Evolutionary conservation across 2,888 invertebrate species (phyloP), one percentile per base, ranked within the genome.

Genomic region (Aphidius colemani): DNA sequence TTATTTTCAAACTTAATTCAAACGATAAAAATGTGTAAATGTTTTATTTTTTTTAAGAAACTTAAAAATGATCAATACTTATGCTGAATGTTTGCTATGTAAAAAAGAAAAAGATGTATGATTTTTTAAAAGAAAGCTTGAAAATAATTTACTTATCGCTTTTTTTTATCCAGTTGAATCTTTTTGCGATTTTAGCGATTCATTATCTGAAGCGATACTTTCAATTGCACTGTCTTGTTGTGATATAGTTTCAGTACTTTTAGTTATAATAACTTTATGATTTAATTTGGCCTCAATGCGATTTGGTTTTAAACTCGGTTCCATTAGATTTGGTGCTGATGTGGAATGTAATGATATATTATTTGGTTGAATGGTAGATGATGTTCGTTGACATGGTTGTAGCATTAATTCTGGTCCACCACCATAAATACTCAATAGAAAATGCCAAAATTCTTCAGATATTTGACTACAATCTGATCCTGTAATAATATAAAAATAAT

Each of bases 371-470:
- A 73, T 61, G 5, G 0, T 30, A 5, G 30, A 30, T 30, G 30
- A 30, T 30, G 30, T 30, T 55, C 82, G 76, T 69, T 80, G 82
- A 69, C 77, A 79, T 6, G 81, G 77, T 62, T 81, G 80, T 30
- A 86, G 72, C 70, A 85, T 78, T 50, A 95, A 86, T 77, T 93
- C 94, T 0, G 96, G 96, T 0, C 96, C 96, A 1, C 96, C 96
- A 8, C 94, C 93, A 79, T 97, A 97, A 60, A 92, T 93, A 66
- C 86, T 87, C 60, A 89, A 87, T 79, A 97, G 91, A 84, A 95
- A 96, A 70, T 89, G 86, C 96, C 96, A 97, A 63, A 94, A 86
- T 50, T 91, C 91, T 72, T 92, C 90, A 71, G 93, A 92, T 53
- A 96, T 86, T 76, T 94, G 93, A 1, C 90, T 91, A 79, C 92